Conservation (phyloP, 2,113 vertebrate genomes). For the Glaucidium brasilianum region DNA sequence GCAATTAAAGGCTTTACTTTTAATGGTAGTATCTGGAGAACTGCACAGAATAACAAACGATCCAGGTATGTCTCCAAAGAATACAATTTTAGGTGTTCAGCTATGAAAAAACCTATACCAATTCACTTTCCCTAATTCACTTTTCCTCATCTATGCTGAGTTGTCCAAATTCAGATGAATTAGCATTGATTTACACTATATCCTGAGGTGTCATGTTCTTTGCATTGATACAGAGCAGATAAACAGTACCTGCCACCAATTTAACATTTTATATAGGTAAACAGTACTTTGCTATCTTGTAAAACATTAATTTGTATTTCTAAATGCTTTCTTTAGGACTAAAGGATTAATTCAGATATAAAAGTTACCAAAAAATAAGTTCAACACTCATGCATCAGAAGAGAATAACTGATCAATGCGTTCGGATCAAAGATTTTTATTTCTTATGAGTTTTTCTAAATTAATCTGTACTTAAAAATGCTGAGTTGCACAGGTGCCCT, state of each 20-base stretch:
- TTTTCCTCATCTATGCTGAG: rapidly evolving
- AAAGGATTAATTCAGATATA: background rate
- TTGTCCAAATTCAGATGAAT: background rate
- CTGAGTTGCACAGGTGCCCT: background rate
- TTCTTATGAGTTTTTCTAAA: background rate
- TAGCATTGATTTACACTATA: background rate
- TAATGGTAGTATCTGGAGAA: slow-evolving; percentile 74
- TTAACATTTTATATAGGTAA: background rate
- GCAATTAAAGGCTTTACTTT: slow-evolving; percentile 81
- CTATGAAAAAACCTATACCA: background rate
- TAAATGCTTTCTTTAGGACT: background rate
- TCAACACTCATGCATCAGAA: background rate
- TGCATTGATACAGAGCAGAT: background rate
- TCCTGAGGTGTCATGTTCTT: background rate
- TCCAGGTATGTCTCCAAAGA: slow-evolving; percentile 56
- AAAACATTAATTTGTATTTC: background rate
- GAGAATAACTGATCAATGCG: background rate
- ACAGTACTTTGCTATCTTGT: background rate
- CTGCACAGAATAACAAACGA: background rate
- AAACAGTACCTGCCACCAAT: background rate
- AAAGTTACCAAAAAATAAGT: background rate
- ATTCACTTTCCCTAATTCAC: background rate
- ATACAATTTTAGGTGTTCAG: background rate
- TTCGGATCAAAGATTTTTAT: rapidly evolving
- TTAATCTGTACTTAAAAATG: background rate